phyloP scores from a whole-genome alignment of 1,140 invertebrate genomes.

The Mamestra configurata region DNA sequence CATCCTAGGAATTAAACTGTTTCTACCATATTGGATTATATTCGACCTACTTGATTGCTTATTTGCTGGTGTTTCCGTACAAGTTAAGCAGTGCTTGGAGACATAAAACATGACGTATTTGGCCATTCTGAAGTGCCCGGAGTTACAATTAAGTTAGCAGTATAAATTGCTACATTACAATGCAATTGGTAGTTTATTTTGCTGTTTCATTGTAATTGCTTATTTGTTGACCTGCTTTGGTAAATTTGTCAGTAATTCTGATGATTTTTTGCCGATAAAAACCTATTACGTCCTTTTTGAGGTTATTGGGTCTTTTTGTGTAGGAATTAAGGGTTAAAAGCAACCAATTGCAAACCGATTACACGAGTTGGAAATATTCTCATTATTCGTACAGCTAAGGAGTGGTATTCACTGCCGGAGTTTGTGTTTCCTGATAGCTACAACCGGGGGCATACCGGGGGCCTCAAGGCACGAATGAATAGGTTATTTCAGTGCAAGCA shows the following conservation, averaged over 20 bases:
- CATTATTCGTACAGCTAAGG: too few species aligned
- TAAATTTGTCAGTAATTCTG: background rate
- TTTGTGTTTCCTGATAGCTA: too few species aligned
- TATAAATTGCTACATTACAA: slow-evolving; percentile 20
- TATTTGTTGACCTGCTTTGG: background rate
- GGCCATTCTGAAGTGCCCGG: slow-evolving; percentile 20
- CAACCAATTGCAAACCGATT: too few species aligned
- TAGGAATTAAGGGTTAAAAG: too few species aligned
- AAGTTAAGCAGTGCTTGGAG: background rate
- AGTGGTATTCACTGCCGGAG: too few species aligned
- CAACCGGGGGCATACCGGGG: too few species aligned
- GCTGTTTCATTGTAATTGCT: background rate
- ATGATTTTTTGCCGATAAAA: background rate
- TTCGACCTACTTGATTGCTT: slow-evolving; percentile 27
- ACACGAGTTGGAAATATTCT: too few species aligned
- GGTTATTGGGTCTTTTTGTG: too few species aligned
- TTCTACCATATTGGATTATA: background rate
- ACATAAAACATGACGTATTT: slow-evolving; percentile 28
- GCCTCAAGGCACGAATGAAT: too few species aligned
- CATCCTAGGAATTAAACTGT: slow-evolving; percentile 21
- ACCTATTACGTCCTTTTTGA: too few species aligned
- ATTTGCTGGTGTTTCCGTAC: slow-evolving; percentile 7
- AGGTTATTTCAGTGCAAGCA: too few species aligned
- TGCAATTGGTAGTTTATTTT: background rate
- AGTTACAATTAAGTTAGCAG: slow-evolving; percentile 24